Evolutionary conservation across 2,113 vertebrate species (phyloP).

Genomic region (Chionomys nivalis): DNA sequence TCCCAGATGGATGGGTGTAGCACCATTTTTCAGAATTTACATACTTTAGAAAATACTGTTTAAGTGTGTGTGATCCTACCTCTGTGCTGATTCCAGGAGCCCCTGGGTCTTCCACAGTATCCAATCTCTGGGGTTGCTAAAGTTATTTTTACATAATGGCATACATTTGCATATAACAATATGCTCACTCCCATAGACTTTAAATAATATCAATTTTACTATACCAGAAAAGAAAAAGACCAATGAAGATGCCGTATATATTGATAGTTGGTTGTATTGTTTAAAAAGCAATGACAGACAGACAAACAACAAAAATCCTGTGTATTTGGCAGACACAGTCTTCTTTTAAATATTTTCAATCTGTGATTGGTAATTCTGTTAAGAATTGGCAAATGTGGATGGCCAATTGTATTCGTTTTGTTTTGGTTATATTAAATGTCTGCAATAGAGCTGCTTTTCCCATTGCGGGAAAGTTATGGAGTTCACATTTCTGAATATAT

Average conservation of each 20-base stretch:
- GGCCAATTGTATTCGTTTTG: neutral
- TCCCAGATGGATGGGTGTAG: neutral
- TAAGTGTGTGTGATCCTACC: too few species aligned
- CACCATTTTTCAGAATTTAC: neutral
- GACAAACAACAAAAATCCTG: neutral
- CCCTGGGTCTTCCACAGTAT: neutral
- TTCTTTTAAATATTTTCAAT: neutral
- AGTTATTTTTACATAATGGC: neutral
- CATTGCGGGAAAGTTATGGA: rapidly evolving
- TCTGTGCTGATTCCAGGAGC: too few species aligned
- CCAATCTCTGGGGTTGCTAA: neutral
- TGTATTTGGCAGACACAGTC: neutral
- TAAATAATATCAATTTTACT: neutral
- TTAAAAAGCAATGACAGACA: neutral
- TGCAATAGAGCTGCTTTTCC: rapidly evolving
- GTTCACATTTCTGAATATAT: neutral
- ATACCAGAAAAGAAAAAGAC: too few species aligned
- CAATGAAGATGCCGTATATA: neutral
- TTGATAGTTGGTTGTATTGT: neutral
- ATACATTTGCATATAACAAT: neutral
- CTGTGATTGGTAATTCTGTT: neutral
- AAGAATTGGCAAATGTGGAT: neutral
- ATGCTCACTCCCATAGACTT: neutral
- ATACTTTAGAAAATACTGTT: neutral
- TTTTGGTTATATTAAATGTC: neutral